Conservation (phyloP, 2,113 vertebrate species). For the Pituophis catenifer region DNA sequence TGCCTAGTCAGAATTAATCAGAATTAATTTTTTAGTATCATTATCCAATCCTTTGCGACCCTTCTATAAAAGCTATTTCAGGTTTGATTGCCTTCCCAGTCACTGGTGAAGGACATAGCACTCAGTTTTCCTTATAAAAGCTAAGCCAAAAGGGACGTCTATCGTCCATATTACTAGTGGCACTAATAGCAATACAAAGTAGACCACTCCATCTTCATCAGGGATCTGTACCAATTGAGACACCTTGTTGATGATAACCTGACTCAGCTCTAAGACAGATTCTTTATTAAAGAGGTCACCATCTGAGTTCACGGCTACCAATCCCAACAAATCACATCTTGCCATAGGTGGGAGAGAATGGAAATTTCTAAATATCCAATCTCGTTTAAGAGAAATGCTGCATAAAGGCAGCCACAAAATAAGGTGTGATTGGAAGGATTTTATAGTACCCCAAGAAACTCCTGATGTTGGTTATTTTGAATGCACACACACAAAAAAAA, state of each 20-base stretch:
- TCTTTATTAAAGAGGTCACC: conserved; percentile 60
- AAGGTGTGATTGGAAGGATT: not conserved
- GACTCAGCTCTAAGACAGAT: conserved; percentile 57
- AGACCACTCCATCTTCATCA: conserved; percentile 71
- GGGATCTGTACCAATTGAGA: conserved; percentile 32
- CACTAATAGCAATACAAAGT: conserved; percentile 58
- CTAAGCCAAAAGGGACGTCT: conserved; percentile 25
- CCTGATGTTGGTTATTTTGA: conserved; percentile 4
- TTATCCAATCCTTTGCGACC: conserved; percentile 44
- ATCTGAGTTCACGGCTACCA: conserved; percentile 37
- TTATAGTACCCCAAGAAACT: not conserved
- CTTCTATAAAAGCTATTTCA: not conserved
- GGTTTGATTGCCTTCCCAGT: conserved; percentile 56
- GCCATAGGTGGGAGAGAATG: not conserved
- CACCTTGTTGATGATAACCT: conserved; percentile 46
- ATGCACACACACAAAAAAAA: not conserved
- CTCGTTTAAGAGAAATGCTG: not conserved
- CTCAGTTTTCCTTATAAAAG: conserved; percentile 68
- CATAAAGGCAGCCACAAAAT: not conserved
- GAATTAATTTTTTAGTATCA: conserved; percentile 48
- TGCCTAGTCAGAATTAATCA: conserved; percentile 34
- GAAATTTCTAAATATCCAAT: not conserved
- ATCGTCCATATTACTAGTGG: conserved; percentile 32
- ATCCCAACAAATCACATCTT: conserved; percentile 47
- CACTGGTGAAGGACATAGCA: conserved; percentile 66